phyloP scores from a whole-genome alignment of 64 coral and sea anemone species.

The Stichodactyla mertensii region DNA sequence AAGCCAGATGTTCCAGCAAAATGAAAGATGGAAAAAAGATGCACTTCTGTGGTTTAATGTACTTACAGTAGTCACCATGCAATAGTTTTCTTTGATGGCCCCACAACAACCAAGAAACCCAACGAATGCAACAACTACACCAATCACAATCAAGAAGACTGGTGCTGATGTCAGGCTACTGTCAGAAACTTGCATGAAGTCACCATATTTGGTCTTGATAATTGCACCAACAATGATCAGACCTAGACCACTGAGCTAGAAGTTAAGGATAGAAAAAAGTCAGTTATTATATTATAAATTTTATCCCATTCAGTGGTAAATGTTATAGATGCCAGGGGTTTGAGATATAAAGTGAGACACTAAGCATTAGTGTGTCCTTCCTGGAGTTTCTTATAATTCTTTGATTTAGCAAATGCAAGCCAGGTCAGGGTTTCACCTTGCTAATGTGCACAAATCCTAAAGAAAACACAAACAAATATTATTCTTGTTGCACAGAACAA shows the following conservation, averaged over 20 bases:
- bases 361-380: no score
- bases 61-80: constrained; percentile 86
- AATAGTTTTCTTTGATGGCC: constrained; percentile 91
- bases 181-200: constrained; percentile 35
- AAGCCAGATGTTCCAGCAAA: no score
- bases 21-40: neutral
- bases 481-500: no score
- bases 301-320: no score
- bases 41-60: neutral
- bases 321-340: neutral
- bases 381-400: no score
- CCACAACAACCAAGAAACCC: constrained; percentile 93
- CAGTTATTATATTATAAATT: neutral
- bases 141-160: constrained; percentile 81
- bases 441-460: no score
- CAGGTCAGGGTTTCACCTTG: no score
- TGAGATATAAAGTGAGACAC: no score
- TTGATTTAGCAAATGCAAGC: no score
- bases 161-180: constrained; percentile 52
- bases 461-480: no score
- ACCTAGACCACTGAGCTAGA: constrained; percentile 60
- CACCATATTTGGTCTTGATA: constrained; percentile 62
- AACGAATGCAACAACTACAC: constrained; percentile 67
- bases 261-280: neutral
- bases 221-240: constrained; percentile 55